A percentile compares a stretch with the other conserved stretches of the same genome.
These are phyloP conservation scores for Epinephelus moara DNA, from an alignment of 2,113 vertebrate genomes.

Conservation along the genomic window DNA sequence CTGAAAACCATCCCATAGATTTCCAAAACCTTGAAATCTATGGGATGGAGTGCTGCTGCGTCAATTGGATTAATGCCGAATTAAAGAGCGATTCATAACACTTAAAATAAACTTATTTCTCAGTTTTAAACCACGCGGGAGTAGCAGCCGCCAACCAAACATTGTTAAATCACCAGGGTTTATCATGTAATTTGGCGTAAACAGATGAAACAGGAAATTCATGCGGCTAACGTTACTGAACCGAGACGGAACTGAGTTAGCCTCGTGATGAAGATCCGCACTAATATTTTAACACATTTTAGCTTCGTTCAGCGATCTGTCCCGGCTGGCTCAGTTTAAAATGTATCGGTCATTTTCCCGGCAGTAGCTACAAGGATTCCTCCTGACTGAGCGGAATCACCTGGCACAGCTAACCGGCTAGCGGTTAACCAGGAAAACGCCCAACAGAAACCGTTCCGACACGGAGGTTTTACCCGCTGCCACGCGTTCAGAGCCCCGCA, in stretches of 20 bases:
- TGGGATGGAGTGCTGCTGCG: too few species aligned
- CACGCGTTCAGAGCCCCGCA: not conserved
- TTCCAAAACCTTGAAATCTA: too few species aligned
- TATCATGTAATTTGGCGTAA: not conserved
- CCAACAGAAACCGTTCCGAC: not conserved
- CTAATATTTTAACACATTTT: too few species aligned
- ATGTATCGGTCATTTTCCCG: too few species aligned
- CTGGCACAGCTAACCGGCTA: constrained; percentile 1
- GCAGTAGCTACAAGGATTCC: too few species aligned
- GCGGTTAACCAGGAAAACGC: constrained; percentile 45
- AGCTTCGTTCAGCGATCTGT: too few species aligned
- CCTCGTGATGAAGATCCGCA: fast-evolving
- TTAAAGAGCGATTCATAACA: not conserved
- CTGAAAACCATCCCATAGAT: too few species aligned
- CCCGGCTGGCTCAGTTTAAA: not conserved
- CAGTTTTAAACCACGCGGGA: too few species aligned
- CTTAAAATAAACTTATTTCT: too few species aligned
- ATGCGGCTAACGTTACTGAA: not conserved
- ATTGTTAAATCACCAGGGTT: fast-evolving
- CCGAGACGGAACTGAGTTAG: not conserved
- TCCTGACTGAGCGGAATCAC: not conserved
- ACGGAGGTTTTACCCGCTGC: not conserved
- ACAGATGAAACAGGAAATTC: constrained; percentile 3
- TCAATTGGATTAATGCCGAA: not conserved
- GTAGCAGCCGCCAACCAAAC: not conserved